phyloP scores from a whole-genome alignment of 2,797 vertebrate genomes.

The Phalloptychus januarius region DNA sequence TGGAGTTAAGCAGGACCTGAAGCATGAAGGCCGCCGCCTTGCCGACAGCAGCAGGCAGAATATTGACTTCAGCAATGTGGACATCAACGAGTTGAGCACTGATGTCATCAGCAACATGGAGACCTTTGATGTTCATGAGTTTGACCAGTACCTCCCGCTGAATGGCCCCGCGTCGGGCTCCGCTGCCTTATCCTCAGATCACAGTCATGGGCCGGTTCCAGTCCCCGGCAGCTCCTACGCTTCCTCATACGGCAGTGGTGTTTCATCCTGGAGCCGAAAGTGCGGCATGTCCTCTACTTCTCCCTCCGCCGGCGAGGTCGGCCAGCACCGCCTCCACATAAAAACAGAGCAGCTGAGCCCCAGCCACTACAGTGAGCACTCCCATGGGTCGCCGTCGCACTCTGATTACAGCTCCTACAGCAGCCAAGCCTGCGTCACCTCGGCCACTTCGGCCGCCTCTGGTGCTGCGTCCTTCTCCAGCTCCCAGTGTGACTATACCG shows the following conservation, averaged over 20 bases:
- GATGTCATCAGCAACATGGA: conserved; percentile 99
- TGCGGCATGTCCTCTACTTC: conserved; percentile 71
- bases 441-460: conserved; percentile 73
- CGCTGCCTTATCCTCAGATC: conserved; percentile 80
- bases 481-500: conserved; percentile 95
- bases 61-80: conserved; percentile 99
- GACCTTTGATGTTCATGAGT: conserved; percentile 95
- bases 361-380: conserved; percentile 89
- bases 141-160: conserved; percentile 96
- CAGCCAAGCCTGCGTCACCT: conserved; percentile 85
- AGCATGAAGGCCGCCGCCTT: conserved; percentile 90
- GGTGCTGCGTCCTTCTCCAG: conserved; percentile 85
- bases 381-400: conserved; percentile 87
- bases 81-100: conserved; percentile 98
- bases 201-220: conserved; percentile 77
- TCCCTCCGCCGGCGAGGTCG: conserved; percentile 73
- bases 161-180: conserved; percentile 82
- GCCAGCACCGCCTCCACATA: conserved; percentile 89
- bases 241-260: conserved; percentile 73
- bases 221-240: conserved; percentile 78
- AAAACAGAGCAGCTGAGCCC: conserved; percentile 98
- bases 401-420: conserved; percentile 88
- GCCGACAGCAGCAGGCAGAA: conserved; percentile 92
- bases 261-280: conserved; percentile 89
- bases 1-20: conserved; percentile 88